phyloP scores from a whole-genome alignment of 2,888 invertebrate species.

The Pogonocherus hispidulus region DNA sequence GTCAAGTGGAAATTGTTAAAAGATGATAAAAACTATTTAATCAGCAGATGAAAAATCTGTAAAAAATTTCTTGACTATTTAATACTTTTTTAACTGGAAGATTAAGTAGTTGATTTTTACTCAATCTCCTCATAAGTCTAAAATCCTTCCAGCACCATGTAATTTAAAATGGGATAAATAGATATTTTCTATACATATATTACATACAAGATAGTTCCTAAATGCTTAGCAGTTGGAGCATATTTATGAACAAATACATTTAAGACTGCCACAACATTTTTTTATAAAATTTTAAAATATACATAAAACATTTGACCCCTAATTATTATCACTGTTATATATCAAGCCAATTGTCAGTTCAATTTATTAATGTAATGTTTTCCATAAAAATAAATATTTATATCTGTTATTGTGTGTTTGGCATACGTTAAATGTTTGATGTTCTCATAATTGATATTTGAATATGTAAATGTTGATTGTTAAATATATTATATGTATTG shows the following conservation, averaged over 20 bases:
- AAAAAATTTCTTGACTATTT: no score
- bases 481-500: conserved; percentile 38
- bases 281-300: neutral
- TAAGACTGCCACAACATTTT: neutral
- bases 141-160: no score
- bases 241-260: neutral
- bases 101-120: no score
- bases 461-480: conserved; percentile 39
- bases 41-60: no score
- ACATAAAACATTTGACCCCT: neutral
- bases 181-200: no score
- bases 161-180: no score
- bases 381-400: neutral
- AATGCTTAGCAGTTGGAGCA: neutral
- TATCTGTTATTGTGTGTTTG: conserved; percentile 24
- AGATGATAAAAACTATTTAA: no score
- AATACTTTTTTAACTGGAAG: no score
- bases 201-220: neutral
- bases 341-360: conserved; percentile 14
- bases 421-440: conserved; percentile 44
- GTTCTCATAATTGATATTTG: conserved; percentile 42
- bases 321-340: conserved; percentile 5
- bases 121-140: no score
- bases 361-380: conserved; percentile 9
- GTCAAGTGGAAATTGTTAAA: no score